Evolutionary conservation across 2,113 vertebrate genomes (phyloP), one percentile per base, ranked within the genome.

Genomic region (Coturnix japonica): DNA sequence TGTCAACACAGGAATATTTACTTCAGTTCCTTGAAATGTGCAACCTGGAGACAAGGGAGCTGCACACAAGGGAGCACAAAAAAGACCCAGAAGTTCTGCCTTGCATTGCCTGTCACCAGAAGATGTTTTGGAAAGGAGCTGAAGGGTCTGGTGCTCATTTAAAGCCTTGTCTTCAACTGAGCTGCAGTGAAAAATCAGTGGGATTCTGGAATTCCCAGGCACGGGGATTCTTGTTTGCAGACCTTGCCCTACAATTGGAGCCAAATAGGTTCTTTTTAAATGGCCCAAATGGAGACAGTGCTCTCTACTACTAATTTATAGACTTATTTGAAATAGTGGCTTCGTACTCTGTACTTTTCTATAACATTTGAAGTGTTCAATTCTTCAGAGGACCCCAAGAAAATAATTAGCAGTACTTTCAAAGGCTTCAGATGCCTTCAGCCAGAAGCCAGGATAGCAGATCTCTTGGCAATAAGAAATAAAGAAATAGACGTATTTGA

Each of bases 101-200:
- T 35, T 64, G 9, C 0, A 0, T 31, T 16, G 23, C 43, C 18
- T 8, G 17, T 25, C 61, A 20, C 66, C 31, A 41, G 33, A 20
- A 3, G 49, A 7, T 16, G 0, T 43, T 2, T n/a, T 3, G 20
- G 80, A 67, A 74, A 82, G 59, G 57, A 53, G 35, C 30, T 41
- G 37, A 37, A 39, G 33, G 23, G 9, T 31, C 59, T 49, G 20
- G 25, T 33, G 41, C 46, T 11, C 5, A 57, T 22, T 4, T 56
- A 9, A 20, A 80, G 54, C 23, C 7, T 26, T 4, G 11, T 33
- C 33, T 59, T 47, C 49, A 65, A 0, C 11, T 13, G 16, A 47
- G 13, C 3, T 21, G 1, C 4, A 3, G 10, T 60, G 14, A 25
- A 51, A 79, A 79, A 57, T 14, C 31, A 37, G 46, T 7, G 26